Conservation (phyloP, 2,888 invertebrate genomes). For the Mongoloraphidia duomilia region DNA sequence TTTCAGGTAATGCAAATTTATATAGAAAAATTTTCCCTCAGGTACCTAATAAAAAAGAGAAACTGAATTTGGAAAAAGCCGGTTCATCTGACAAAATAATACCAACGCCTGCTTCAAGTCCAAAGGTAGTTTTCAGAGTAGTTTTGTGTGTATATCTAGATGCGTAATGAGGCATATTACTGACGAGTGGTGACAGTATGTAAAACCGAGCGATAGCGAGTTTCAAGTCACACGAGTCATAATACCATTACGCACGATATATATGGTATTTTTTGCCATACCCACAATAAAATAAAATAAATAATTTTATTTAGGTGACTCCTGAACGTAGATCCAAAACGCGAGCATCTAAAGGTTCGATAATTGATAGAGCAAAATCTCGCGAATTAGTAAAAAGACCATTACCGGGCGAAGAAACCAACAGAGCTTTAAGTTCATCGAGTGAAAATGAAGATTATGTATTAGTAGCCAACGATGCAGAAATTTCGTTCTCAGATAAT, state of each 20-base stretch:
- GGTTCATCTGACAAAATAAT: no score
- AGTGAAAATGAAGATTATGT: slow-evolving; percentile 37
- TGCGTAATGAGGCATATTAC: no score
- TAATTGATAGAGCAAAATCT: slow-evolving; percentile 42
- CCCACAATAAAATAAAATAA: no score
- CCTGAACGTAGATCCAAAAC: slow-evolving; percentile 18
- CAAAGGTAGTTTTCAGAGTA: no score
- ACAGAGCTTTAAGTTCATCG: slow-evolving; percentile 27
- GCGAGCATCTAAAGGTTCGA: slow-evolving; percentile 16
- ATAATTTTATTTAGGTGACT: no score
- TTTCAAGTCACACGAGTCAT: no score
- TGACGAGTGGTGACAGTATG: no score
- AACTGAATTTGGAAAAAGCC: no score
- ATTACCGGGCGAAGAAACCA: slow-evolving; percentile 28
- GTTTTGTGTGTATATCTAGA: no score
- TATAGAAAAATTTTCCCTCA: neutral
- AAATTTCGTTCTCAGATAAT: slow-evolving; percentile 29
- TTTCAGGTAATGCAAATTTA: slow-evolving; percentile 1
- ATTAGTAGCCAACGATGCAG: slow-evolving; percentile 21
- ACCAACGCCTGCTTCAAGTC: slow-evolving; percentile 6
- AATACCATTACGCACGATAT: no score
- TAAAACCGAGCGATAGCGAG: no score
- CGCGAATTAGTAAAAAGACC: slow-evolving; percentile 41
- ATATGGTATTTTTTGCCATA: no score
- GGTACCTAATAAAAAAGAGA: slow-evolving; percentile 3